These are phyloP conservation scores for Sebastes hubbsi DNA, from an alignment of 2,797 vertebrate species.

Conservation along the genomic window DNA sequence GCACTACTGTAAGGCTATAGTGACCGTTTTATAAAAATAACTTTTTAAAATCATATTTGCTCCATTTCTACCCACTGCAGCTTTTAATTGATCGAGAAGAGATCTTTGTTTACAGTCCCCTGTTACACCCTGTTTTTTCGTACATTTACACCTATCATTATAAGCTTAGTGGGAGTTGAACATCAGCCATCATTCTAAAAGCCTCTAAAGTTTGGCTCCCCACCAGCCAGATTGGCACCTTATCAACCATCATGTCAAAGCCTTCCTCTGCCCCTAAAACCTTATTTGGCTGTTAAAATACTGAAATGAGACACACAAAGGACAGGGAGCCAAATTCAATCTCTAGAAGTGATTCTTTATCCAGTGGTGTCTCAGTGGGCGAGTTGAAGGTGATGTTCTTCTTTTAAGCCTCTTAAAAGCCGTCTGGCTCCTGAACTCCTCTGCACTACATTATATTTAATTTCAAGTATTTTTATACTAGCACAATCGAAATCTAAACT, in stretches of 20 bases:
- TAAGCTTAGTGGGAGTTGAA: conserved; percentile 14
- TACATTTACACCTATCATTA: conserved; percentile 15
- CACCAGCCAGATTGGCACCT: not conserved
- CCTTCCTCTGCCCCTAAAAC: not conserved
- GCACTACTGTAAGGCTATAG: no score
- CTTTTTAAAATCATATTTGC: no score
- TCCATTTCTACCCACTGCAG: no score
- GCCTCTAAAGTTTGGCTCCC: conserved; percentile 15
- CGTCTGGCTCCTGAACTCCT: conserved; percentile 58
- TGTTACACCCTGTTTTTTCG: not conserved
- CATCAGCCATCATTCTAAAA: conserved; percentile 7
- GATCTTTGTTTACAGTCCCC: not conserved
- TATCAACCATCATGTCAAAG: not conserved
- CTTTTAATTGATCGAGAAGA: not conserved
- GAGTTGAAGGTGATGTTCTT: conserved; percentile 50
- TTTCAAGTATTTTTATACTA: not conserved
- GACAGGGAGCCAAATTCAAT: not conserved
- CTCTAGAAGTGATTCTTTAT: conserved; percentile 6
- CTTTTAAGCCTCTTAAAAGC: conserved; percentile 62
- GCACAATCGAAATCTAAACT: not conserved
- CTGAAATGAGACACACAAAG: not conserved
- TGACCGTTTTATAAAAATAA: no score
- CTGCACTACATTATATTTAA: conserved; percentile 13
- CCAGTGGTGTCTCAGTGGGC: conserved; percentile 21
- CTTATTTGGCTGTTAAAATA: conserved; percentile 9